phyloP scores from a whole-genome alignment of 35 echinoderm and acorn worm species.

The Stichopus chloronotus region DNA sequence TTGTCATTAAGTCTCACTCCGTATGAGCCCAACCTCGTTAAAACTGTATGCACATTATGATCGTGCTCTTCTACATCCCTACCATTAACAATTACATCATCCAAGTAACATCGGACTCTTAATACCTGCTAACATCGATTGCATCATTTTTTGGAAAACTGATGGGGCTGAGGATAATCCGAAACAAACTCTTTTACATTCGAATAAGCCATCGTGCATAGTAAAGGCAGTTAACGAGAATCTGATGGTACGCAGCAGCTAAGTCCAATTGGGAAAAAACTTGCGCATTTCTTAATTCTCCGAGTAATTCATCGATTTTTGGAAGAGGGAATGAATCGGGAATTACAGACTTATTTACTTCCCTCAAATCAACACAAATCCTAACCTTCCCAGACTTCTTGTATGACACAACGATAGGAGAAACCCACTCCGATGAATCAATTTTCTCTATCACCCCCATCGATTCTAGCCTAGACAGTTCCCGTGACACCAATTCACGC shows the following conservation, averaged over 20 bases:
- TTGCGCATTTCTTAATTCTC: constrained; percentile 51
- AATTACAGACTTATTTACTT: constrained; percentile 72
- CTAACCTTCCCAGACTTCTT: constrained; percentile 49
- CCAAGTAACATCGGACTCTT: constrained; percentile 65
- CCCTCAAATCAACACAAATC: constrained; percentile 70
- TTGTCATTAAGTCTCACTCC: constrained; percentile 60
- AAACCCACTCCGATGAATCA: constrained; percentile 37
- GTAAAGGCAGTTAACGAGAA: constrained; percentile 64
- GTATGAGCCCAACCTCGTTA: constrained; percentile 15
- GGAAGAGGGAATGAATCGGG: constrained; percentile 65
- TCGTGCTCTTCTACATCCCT: constrained; percentile 62
- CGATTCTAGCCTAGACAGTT: constrained; percentile 1
- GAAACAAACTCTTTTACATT: constrained; percentile 68
- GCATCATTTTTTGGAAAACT: constrained; percentile 70
- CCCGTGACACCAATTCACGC: not conserved
- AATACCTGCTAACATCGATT: constrained; percentile 52
- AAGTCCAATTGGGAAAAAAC: constrained; percentile 64
- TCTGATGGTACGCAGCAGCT: constrained; percentile 66
- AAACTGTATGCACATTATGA: constrained; percentile 22
- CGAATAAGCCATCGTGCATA: constrained; percentile 66
- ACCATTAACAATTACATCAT: constrained; percentile 80
- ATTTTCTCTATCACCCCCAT: not conserved
- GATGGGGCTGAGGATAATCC: constrained; percentile 69
- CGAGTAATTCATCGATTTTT: constrained; percentile 62
- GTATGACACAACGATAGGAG: constrained; percentile 32